Base-by-base conservation (phyloP, 2,888 invertebrate genomes). In the Adelognathus sp. region DNA sequence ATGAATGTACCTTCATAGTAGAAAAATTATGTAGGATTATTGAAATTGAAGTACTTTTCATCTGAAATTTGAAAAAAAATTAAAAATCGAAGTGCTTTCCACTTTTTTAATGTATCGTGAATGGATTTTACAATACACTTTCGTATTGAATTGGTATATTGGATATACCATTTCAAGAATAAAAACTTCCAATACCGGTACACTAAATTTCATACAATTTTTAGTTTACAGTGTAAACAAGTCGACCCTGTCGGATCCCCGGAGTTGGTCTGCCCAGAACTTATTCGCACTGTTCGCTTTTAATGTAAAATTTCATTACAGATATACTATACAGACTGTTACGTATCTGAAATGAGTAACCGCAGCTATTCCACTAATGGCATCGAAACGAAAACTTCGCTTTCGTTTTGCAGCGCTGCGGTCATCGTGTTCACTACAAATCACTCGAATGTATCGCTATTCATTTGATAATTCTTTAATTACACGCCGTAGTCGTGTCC, bases 1-100 rank as follows among this genome's bases (percentile, higher is more conserved):
- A 64, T 66, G n/a, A n/a, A n/a, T n/a, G n/a, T n/a, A n/a, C n/a
- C n/a, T 39, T n/a, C 46, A 63, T 24, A 41, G 60, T 67, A 50
- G 14, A 58, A 61, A 61, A 66, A 71, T 66, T 52, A 69, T 58
- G 11, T 24, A 69, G 31, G 24, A 58, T 64, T 33, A 58, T 56
- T 36, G 61, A 3, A 54, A 54, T 60, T n/a, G n/a, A n/a, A n/a
- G n/a, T n/a, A n/a, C n/a, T n/a, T n/a, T n/a, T n/a, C n/a, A n/a
- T n/a, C n/a, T n/a, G n/a, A n/a, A n/a, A n/a, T n/a, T n/a, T n/a
- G n/a, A n/a, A n/a, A n/a, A n/a, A n/a, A n/a, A n/a, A n/a, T n/a
- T n/a, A n/a, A n/a, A n/a, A n/a, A n/a, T n/a, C n/a, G n/a, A n/a
- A n/a, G n/a, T n/a, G n/a, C n/a, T n/a, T n/a, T n/a, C n/a, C n/a